Conservation (phyloP, 2,113 vertebrate genomes). For the Planiliza haematocheilus region DNA sequence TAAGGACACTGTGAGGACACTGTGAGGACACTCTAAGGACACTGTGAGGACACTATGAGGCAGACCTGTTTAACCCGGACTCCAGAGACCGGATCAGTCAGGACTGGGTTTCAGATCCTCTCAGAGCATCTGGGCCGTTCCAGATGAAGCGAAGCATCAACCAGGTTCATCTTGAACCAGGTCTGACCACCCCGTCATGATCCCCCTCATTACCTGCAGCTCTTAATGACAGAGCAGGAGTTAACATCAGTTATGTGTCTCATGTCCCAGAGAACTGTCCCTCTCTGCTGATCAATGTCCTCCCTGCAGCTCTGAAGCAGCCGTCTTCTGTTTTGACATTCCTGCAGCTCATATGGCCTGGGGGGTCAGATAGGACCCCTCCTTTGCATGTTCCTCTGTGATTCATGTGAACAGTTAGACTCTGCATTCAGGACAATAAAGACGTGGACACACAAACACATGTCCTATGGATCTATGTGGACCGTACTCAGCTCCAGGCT, state of each 20-base stretch:
- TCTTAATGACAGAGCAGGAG: slow-evolving; percentile 25
- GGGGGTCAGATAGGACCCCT: slow-evolving; percentile 48
- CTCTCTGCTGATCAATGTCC: slow-evolving; percentile 42
- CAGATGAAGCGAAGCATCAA: too few relatives aligned
- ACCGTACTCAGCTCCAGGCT: slow-evolving; percentile 36
- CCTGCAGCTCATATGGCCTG: slow-evolving; percentile 25
- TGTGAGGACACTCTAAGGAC: too few relatives aligned
- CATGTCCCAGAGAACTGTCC: slow-evolving; percentile 5
- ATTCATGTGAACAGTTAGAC: neutral
- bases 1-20: too few relatives aligned
- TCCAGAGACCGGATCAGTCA: too few relatives aligned
- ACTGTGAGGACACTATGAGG: too few relatives aligned
- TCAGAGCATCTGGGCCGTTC: too few relatives aligned
- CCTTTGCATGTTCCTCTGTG: slow-evolving; percentile 49
- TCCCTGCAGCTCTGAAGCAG: slow-evolving; percentile 29
- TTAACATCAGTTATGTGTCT: slow-evolving; percentile 34
- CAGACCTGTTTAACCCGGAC: too few relatives aligned
- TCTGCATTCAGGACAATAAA: too few relatives aligned
- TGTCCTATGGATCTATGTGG: neutral
- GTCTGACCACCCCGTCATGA: neutral
- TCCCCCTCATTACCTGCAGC: slow-evolving; percentile 4
- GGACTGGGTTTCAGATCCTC: too few relatives aligned
- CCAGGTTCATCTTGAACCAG: neutral
- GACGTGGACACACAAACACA: too few relatives aligned
- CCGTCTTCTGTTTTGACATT: slow-evolving; percentile 56